These are phyloP conservation scores for Montipora efflorescens DNA, from an alignment of 64 coral and sea anemone species.

Conservation along the genomic window DNA sequence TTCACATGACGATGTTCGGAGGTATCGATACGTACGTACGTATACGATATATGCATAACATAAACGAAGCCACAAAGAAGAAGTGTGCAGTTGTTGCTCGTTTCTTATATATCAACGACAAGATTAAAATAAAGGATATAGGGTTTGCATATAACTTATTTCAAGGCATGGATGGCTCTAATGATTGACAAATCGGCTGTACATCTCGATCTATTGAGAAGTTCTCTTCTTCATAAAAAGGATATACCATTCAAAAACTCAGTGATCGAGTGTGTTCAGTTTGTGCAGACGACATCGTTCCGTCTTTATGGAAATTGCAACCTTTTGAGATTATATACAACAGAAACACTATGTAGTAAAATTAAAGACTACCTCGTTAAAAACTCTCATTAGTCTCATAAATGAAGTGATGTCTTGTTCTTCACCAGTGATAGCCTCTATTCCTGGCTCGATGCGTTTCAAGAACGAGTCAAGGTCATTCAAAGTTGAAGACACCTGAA, in stretches of 20 bases:
- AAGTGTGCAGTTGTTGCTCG: too few relatives aligned
- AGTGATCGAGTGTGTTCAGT: background rate
- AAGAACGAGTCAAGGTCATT: constrained; percentile 98
- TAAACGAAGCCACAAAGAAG: too few relatives aligned
- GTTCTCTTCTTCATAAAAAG: too few relatives aligned
- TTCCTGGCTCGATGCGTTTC: constrained; percentile 98
- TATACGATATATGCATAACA: too few relatives aligned
- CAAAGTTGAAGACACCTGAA: constrained; percentile 90
- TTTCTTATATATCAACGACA: too few relatives aligned
- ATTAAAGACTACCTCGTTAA: constrained; percentile 90
- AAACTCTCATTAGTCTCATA: constrained; percentile 98
- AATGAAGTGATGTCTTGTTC: constrained; percentile 95
- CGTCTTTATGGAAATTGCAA: background rate
- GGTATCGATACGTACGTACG: too few relatives aligned
- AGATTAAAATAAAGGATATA: too few relatives aligned
- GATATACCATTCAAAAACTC: background rate
- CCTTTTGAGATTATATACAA: background rate
- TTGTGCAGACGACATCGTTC: background rate
- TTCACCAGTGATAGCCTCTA: constrained; percentile 97
- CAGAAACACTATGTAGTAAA: background rate
- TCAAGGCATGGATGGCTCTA: too few relatives aligned
- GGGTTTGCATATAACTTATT: too few relatives aligned
- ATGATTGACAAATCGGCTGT: too few relatives aligned
- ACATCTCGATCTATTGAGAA: too few relatives aligned
- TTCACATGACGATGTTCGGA: too few relatives aligned